Conservation (phyloP, 2,888 invertebrate species). For the Pyralis farinalis region DNA sequence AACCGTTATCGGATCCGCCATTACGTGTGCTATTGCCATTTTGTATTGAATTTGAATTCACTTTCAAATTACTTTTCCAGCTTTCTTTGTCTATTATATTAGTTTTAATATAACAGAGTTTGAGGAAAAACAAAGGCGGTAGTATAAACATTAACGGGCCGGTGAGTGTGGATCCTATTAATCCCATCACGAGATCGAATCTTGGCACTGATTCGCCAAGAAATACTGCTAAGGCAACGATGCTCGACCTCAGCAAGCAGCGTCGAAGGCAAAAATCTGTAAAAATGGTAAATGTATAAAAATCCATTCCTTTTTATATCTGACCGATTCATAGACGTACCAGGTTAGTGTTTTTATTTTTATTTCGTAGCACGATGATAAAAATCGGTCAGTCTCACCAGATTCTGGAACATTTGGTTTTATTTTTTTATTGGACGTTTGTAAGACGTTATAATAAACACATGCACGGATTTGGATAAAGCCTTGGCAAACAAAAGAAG, state of each 20-base stretch:
- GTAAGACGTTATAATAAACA: no score
- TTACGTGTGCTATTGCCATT: slow-evolving; percentile 13
- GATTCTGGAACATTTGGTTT: no score
- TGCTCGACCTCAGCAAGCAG: slow-evolving; percentile 84
- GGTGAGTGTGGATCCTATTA: slow-evolving; percentile 91
- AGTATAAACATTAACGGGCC: slow-evolving; percentile 92
- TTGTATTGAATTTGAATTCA: not conserved
- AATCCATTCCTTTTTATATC: no score
- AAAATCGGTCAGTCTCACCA: no score
- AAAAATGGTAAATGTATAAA: no score
- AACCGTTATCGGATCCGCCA: slow-evolving; percentile 9
- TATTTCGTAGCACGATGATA: no score
- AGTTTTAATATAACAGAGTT: slow-evolving; percentile 78
- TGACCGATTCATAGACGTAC: no score
- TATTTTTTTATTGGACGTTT: no score
- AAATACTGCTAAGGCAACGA: slow-evolving; percentile 86
- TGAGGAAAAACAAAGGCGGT: slow-evolving; percentile 90
- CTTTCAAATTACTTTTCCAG: not conserved
- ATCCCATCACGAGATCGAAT: slow-evolving; percentile 92
- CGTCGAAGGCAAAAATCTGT: slow-evolving; percentile 89
- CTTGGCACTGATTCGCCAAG: slow-evolving; percentile 91
- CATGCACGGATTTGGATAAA: no score
- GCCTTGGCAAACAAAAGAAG: no score
- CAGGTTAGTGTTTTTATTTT: no score
- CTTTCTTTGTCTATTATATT: slow-evolving; percentile 7